These are phyloP conservation scores for Pseudochaenichthys georgianus DNA, from an alignment of 2,797 vertebrate species.

Conservation along the genomic window DNA sequence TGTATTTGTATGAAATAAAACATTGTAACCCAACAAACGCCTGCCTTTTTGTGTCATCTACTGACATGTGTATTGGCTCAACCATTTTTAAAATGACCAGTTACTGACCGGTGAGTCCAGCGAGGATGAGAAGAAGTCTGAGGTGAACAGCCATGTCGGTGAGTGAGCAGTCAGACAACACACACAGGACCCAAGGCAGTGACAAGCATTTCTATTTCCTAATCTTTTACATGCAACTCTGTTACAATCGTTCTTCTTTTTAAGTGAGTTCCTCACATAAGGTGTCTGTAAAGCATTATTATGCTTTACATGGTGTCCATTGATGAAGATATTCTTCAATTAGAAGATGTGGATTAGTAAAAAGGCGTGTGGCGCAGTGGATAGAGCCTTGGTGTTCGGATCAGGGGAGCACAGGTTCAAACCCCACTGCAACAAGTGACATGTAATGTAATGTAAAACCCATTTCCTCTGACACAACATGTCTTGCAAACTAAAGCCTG, in stretches of 20 bases:
- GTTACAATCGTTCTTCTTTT: not conserved
- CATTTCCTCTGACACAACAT: not conserved
- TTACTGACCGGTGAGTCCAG: constrained; percentile 22
- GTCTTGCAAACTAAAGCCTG: not conserved
- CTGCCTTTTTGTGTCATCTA: not conserved
- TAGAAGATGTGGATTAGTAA: not conserved
- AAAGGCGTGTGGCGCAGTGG: too few species aligned
- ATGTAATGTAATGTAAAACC: too few species aligned
- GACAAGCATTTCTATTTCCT: not conserved
- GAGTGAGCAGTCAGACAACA: not conserved
- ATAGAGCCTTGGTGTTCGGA: too few species aligned
- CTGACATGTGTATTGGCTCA: not conserved
- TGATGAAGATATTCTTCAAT: not conserved
- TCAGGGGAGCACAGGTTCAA: too few species aligned
- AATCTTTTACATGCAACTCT: not conserved
- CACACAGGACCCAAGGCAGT: not conserved
- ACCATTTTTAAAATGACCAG: not conserved
- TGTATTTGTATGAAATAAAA: not conserved
- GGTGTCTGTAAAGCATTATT: not conserved
- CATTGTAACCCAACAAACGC: not conserved
- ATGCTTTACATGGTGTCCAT: not conserved
- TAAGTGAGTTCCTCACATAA: not conserved
- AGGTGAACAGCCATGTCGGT: not conserved
- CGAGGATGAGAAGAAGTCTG: constrained; percentile 7
- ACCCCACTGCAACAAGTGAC: too few species aligned